These are phyloP conservation scores for Origma solitaria DNA, from an alignment of 2,113 vertebrate species.

Conservation along the genomic window DNA sequence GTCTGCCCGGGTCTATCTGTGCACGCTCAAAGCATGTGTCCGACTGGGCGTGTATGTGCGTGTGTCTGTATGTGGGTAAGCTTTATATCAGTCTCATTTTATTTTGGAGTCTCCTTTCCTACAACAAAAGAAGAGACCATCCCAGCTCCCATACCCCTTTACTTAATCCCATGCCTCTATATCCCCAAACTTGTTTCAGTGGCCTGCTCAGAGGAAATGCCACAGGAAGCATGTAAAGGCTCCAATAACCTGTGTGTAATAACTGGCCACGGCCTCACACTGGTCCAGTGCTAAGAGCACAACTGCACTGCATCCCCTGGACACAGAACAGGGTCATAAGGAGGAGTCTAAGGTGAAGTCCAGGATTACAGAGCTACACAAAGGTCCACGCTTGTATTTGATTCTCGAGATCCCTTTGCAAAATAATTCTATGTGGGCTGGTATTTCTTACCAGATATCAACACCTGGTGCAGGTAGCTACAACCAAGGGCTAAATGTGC, in stretches of 20 bases:
- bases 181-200: neutral
- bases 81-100: neutral
- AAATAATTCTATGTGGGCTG: neutral
- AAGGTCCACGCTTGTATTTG: neutral
- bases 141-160: neutral
- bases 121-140: neutral
- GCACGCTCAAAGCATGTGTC: neutral
- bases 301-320: neutral
- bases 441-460: neutral
- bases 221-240: neutral
- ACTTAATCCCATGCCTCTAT: neutral
- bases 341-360: neutral
- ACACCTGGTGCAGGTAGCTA: neutral
- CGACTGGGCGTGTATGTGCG: neutral
- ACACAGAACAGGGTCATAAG: neutral
- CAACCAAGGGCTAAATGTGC: neutral
- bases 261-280: neutral
- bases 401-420: neutral
- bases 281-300: neutral
- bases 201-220: neutral
- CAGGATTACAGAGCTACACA: neutral
- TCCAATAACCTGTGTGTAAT: neutral
- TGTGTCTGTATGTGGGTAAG: neutral
- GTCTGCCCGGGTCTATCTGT: neutral
- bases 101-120: neutral